phyloP scores from a whole-genome alignment of 2,888 invertebrate genomes.

The Lepidochrysops patricia region DNA sequence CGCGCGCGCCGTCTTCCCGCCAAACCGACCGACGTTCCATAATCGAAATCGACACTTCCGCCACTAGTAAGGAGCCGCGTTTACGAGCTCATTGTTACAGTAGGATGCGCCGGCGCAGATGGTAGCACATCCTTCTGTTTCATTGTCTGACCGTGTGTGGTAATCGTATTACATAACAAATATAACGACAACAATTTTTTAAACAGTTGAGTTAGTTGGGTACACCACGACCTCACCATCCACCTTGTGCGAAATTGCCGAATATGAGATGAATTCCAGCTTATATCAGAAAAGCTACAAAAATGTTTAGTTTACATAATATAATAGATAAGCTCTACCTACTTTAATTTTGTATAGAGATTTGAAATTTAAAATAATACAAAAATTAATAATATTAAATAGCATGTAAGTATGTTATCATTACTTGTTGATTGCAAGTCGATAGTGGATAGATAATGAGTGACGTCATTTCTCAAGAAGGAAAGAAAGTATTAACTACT shows the following conservation, averaged over 20 bases:
- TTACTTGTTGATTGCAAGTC: background rate
- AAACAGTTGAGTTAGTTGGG: background rate
- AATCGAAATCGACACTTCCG: conserved; percentile 53
- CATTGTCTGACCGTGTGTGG: background rate
- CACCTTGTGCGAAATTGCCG: too few relatives aligned
- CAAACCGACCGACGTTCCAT: conserved; percentile 38
- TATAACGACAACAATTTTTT: background rate
- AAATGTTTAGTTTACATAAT: too few relatives aligned
- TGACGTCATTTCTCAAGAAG: background rate
- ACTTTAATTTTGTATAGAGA: too few relatives aligned
- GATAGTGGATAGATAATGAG: background rate
- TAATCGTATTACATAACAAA: background rate
- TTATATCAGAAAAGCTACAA: too few relatives aligned
- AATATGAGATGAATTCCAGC: too few relatives aligned
- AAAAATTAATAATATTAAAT: too few relatives aligned
- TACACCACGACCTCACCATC: too few relatives aligned
- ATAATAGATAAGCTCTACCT: too few relatives aligned
- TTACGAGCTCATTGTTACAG: conserved; percentile 14
- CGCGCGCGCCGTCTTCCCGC: conserved; percentile 43
- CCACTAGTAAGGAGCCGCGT: conserved; percentile 16
- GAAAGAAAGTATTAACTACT: background rate
- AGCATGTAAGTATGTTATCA: too few relatives aligned
- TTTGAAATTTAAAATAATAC: too few relatives aligned
- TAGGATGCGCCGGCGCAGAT: conserved; percentile 9
- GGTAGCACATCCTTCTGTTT: background rate